Evolutionary conservation across 2,797 vertebrate genomes (phyloP).

Genomic region (Neosilurus mollespiculum): DNA sequence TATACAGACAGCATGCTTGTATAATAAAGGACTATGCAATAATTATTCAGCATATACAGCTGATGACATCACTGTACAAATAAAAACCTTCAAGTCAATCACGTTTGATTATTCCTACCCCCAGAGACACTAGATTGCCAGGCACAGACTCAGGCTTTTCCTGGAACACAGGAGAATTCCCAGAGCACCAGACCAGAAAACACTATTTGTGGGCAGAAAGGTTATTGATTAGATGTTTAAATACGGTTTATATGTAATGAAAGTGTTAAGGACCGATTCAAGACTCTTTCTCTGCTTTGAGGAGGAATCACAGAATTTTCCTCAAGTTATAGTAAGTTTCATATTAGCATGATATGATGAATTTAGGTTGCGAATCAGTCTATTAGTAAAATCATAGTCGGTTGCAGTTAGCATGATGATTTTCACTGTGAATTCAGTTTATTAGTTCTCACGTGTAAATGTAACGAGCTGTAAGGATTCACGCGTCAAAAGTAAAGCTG

Average conservation of each 20-base stretch:
- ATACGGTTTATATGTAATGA: neutral
- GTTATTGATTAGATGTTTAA: slow-evolving; percentile 32
- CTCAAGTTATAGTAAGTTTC: neutral
- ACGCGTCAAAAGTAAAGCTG: too few relatives aligned
- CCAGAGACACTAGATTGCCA: slow-evolving; percentile 5
- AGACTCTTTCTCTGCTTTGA: neutral
- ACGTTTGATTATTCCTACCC: slow-evolving; percentile 29
- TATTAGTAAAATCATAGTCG: neutral
- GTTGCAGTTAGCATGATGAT: too few relatives aligned
- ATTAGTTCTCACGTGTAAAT: too few relatives aligned
- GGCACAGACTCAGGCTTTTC: slow-evolving; percentile 25
- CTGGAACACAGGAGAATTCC: slow-evolving; percentile 29
- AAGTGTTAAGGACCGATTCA: neutral
- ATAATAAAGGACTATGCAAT: neutral
- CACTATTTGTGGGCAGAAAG: slow-evolving; percentile 4
- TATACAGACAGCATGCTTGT: neutral
- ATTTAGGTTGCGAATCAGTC: neutral
- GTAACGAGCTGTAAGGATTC: too few relatives aligned
- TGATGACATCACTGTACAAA: slow-evolving; percentile 11
- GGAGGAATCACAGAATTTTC: neutral
- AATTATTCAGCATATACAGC: neutral
- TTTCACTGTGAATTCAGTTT: too few relatives aligned
- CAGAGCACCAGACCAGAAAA: slow-evolving; percentile 25
- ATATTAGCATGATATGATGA: neutral
- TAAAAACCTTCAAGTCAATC: slow-evolving; percentile 15